These are phyloP conservation scores for Isaurus tuberculatus DNA, from an alignment of 92 coral and sea anemone species.

Conservation along the genomic window DNA sequence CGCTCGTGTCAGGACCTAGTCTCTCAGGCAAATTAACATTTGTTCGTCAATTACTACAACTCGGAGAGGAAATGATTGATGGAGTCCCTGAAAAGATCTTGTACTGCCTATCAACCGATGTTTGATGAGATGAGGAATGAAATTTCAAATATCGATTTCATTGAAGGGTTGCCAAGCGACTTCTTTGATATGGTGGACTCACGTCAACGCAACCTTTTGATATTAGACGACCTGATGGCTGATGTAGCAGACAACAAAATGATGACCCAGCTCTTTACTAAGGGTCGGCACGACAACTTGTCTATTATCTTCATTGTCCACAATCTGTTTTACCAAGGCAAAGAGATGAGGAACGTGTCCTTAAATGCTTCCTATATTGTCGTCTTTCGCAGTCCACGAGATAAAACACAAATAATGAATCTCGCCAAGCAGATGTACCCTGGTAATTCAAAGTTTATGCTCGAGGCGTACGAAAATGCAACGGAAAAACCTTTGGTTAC, in stretches of 20 bases:
- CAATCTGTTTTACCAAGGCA: constrained; percentile 4
- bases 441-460: background rate
- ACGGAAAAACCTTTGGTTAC: background rate
- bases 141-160: background rate
- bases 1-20: constrained; percentile 49
- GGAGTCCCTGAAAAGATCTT: constrained; percentile 52
- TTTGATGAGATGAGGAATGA: background rate
- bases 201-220: background rate
- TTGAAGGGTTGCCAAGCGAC: constrained; percentile 3
- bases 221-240: background rate
- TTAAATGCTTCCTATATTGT: background rate
- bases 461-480: background rate
- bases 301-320: background rate
- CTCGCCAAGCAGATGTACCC: too few species aligned
- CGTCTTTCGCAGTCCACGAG: constrained; percentile 1
- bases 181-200: background rate
- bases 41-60: constrained; percentile 50
- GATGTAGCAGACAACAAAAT: background rate
- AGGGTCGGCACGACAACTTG: background rate
- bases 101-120: constrained; percentile 54
- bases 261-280: background rate
- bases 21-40: constrained; percentile 56
- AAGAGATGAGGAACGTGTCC: background rate
- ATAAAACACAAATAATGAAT: background rate
- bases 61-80: constrained; percentile 46